These are phyloP conservation scores for Isichthys henryi DNA, from an alignment of 2,113 vertebrate genomes.

Conservation along the genomic window DNA sequence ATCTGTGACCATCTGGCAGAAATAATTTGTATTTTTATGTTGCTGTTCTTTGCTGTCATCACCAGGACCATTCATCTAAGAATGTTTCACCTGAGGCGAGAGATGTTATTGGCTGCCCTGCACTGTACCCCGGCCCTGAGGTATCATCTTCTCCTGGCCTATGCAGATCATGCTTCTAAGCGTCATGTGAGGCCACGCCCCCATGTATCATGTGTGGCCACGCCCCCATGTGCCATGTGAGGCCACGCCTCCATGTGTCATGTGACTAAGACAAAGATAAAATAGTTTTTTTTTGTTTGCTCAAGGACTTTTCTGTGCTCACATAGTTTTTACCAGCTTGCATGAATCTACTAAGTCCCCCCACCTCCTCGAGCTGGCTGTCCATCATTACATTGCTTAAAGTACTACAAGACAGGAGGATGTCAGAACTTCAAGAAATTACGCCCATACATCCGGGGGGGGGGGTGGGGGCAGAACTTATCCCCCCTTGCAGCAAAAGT, in stretches of 20 bases:
- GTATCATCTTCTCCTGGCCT: neutral
- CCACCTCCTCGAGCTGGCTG: neutral
- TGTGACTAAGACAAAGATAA: neutral
- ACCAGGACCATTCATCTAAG: neutral
- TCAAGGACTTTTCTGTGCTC: neutral
- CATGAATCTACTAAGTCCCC: neutral
- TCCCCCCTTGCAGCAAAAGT: neutral
- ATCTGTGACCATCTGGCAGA: neutral
- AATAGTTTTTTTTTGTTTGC: neutral
- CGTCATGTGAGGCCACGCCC: neutral
- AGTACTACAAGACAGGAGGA: neutral
- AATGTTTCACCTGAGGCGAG: neutral
- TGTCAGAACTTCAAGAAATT: neutral
- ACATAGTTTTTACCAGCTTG: neutral
- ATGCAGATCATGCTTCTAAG: neutral
- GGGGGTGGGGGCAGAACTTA: neutral
- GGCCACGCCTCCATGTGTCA: neutral
- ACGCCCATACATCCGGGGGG: too few species aligned
- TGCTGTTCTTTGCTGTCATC: neutral
- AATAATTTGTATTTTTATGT: constrained; percentile 1
- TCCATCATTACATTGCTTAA: neutral
- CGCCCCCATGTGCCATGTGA: too few species aligned
- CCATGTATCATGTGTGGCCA: too few species aligned
- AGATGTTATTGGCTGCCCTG: neutral
- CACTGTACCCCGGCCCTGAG: neutral